phyloP scores from a whole-genome alignment of 2,113 vertebrate species.

The Lophura nycthemera region DNA sequence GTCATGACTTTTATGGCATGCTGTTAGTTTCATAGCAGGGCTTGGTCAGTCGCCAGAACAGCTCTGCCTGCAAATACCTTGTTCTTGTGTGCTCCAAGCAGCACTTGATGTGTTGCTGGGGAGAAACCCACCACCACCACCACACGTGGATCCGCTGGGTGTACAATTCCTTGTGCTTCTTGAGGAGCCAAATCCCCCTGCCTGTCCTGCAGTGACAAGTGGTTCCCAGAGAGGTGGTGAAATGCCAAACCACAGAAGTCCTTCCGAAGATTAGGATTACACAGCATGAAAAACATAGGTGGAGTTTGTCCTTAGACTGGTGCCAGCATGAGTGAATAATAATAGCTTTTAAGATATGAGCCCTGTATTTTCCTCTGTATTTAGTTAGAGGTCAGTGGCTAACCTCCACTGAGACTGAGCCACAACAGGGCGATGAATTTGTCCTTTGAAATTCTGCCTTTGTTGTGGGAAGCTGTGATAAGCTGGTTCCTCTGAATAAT shows the following conservation, averaged over 20 bases:
- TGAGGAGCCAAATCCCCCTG: background rate
- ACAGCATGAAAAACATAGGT: fast-evolving
- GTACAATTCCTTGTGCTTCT: background rate
- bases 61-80: background rate
- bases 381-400: background rate
- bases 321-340: background rate
- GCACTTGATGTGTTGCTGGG: background rate
- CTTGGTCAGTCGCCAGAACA: background rate
- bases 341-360: background rate
- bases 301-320: background rate
- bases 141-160: fast-evolving
- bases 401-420: background rate
- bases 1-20: background rate
- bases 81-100: background rate
- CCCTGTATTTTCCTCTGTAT: background rate
- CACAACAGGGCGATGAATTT: background rate
- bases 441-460: background rate
- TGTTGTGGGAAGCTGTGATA: background rate
- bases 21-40: background rate
- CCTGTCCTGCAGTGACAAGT: background rate
- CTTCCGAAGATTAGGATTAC: background rate
- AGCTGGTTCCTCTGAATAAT: background rate
- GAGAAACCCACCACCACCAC: background rate
- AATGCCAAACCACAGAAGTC: background rate
- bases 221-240: background rate